Evolutionary conservation across 2,113 vertebrate genomes (phyloP).

Genomic region (Piprites chloris): DNA sequence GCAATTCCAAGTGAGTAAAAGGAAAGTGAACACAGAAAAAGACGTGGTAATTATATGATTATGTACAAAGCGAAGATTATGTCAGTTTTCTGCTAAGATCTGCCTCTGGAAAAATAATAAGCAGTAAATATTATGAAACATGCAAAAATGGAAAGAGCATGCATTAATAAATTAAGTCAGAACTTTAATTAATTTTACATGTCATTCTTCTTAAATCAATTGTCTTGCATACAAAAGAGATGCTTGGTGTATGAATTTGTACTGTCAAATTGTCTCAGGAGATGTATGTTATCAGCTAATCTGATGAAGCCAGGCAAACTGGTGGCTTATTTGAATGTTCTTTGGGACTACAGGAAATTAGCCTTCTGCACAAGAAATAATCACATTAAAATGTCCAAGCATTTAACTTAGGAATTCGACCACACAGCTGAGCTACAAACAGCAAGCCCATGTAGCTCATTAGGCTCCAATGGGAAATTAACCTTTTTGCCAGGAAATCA

Average conservation of each 20-base stretch:
- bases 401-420: not conserved
- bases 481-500: constrained; percentile 26
- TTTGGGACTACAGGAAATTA: not conserved
- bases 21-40: not conserved
- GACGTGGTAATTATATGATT: not conserved
- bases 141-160: not conserved
- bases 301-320: not conserved
- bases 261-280: not conserved
- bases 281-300: not conserved
- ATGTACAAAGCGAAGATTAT: not conserved
- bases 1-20: not conserved
- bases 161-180: not conserved
- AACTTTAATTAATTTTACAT: not conserved
- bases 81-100: not conserved
- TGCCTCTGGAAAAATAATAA: not conserved
- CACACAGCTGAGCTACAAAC: not conserved
- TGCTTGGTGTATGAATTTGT: not conserved
- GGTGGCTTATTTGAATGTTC: not conserved
- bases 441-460: not conserved
- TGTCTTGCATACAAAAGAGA: not conserved
- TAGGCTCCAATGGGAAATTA: not conserved
- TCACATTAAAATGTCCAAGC: not conserved
- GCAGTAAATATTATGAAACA: not conserved
- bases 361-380: not conserved
- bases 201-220: not conserved